Percentiles rank a stretch among this genome's conserved stretches.
These are phyloP conservation scores for Sesia apiformis DNA, from an alignment of 2,888 invertebrate genomes.

Conservation along the genomic window DNA sequence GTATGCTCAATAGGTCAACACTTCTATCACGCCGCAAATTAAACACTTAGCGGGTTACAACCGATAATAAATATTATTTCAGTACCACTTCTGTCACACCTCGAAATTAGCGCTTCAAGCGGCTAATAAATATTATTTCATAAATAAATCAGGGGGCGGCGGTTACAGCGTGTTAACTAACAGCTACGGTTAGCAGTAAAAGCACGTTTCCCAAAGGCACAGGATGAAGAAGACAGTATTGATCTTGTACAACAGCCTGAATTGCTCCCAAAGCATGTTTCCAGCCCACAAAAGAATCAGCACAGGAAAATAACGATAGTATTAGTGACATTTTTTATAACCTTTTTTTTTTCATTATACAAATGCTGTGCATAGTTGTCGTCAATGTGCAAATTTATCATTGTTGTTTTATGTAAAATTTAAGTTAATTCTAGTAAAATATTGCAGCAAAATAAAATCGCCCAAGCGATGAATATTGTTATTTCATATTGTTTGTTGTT, in stretches of 20 bases:
- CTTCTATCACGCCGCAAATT: background rate
- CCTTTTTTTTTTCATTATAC: too few relatives aligned
- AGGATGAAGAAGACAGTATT: background rate
- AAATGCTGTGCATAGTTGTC: too few relatives aligned
- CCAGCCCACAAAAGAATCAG: too few relatives aligned
- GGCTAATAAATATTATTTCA: constrained; percentile 26
- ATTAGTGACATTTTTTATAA: too few relatives aligned
- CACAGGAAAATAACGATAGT: too few relatives aligned
- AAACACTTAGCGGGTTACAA: background rate
- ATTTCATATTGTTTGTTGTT: too few relatives aligned
- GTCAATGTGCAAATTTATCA: too few relatives aligned
- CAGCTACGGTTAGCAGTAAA: constrained; percentile 18
- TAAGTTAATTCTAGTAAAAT: too few relatives aligned
- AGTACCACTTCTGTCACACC: constrained; percentile 2
- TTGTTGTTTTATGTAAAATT: too few relatives aligned
- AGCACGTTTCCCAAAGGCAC: constrained; percentile 13
- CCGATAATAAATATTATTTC: constrained; percentile 24
- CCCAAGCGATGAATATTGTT: too few relatives aligned
- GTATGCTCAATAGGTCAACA: background rate
- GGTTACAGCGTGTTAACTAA: constrained; percentile 33
- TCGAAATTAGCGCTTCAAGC: constrained; percentile 1
- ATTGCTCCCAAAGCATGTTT: too few relatives aligned
- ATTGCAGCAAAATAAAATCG: too few relatives aligned
- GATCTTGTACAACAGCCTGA: constrained; percentile 11
- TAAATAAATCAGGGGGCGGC: constrained; percentile 32